Evolutionary conservation across 2,888 invertebrate genomes (phyloP), one percentile per base, ranked within the genome.

Genomic region (Piscicola geometra): DNA sequence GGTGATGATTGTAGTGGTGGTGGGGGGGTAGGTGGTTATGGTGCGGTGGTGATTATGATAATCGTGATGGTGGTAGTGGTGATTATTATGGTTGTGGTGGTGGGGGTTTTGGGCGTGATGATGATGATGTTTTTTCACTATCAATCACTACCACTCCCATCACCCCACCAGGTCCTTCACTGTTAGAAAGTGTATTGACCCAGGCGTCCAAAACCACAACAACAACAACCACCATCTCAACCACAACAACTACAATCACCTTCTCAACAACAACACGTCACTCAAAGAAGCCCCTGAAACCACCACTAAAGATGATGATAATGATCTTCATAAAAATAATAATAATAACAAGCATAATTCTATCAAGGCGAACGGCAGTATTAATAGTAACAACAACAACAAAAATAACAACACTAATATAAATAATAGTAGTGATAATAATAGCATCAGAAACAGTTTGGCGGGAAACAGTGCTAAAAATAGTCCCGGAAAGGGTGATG

Each of bases 161-260:
- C n/a, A n/a, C n/a, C n/a, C 41, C 41, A 41, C 41, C 60, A 56
- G 60, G n/a, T 56, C 60, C 25, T 56, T 56, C 60, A 56, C 60
- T 5, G 60, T 56, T 18, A 56, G 60, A 25, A 56, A 56, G 60
- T 56, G 60, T 56, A 56, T 56, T 15, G 60, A 56, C 60, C 60
- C 60, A 3, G 25, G 60, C n/a, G 41, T 41, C 5, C 15, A 5
- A 41, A 41, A 41, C 41, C 41, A 41, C 41, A 5, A 41, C 41
- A 5, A 41, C 41, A 5, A 41, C 41, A 5, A 5, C 15, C 41
- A 5, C 41, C 41, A 41, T 41, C 5, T 5, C 41, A 41, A 41
- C 41, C 41, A 41, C 41, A 41, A 41, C 41, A 41, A 41, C 15
- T 9, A 41, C 41, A 41, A 41, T 41, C 41, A 41, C 41, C 41